Conservation (phyloP, 2,888 invertebrate genomes). For the Tanypteryx hageni region DNA sequence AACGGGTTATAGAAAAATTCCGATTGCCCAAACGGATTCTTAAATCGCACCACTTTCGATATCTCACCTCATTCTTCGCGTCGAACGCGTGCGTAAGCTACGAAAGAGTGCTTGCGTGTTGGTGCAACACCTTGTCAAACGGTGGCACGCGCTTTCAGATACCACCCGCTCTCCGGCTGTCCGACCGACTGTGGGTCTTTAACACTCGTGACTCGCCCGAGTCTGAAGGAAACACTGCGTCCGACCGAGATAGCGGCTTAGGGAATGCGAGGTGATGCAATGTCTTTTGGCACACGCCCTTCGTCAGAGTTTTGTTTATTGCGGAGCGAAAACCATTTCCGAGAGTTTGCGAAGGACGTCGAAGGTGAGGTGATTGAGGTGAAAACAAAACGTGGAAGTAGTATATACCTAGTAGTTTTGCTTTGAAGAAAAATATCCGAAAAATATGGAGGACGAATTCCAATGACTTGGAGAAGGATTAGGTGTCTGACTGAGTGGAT, state of each 20-base stretch:
- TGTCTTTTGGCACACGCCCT: slow-evolving; percentile 22
- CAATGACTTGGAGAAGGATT: neutral
- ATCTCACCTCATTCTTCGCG: neutral
- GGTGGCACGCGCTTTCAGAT: neutral
- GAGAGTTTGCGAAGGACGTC: slow-evolving; percentile 51
- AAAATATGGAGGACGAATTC: slow-evolving; percentile 32
- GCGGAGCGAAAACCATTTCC: slow-evolving; percentile 25
- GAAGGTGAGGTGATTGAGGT: neutral
- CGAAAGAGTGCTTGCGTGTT: neutral
- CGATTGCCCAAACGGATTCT: neutral
- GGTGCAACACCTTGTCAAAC: neutral
- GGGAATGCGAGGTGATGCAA: neutral
- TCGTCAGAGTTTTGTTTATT: slow-evolving; percentile 15
- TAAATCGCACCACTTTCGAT: neutral
- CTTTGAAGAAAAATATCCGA: neutral
- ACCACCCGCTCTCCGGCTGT: neutral
- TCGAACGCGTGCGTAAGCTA: neutral
- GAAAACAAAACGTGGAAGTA: slow-evolving; percentile 21
- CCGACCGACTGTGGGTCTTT: too few species aligned
- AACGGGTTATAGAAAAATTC: too few species aligned
- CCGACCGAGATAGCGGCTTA: slow-evolving; percentile 22
- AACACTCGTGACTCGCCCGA: neutral
- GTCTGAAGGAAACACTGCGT: slow-evolving; percentile 6
- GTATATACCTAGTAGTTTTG: too few species aligned
- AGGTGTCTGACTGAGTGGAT: neutral